Evolutionary conservation across 1,140 invertebrate genomes (phyloP).

Genomic region (Drosophila navojoa): DNA sequence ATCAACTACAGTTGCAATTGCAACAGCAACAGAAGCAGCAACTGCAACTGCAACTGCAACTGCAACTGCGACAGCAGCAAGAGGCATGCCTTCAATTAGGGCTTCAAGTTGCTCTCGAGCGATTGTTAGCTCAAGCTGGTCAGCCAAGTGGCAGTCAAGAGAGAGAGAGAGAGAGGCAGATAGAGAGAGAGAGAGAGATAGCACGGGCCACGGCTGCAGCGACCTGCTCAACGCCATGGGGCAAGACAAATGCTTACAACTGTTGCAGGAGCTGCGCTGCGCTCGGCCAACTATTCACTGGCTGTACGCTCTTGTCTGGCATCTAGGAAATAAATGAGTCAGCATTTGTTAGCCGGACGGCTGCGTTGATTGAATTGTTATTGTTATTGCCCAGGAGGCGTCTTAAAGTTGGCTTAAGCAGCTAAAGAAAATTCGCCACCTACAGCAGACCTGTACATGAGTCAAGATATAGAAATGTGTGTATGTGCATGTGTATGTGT

Average conservation of each 20-base stretch:
- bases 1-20: neutral
- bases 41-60: constrained; percentile 15
- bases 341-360: constrained; percentile 64
- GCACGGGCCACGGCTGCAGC: constrained; percentile 27
- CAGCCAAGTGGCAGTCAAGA: constrained; percentile 62
- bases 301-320: constrained; percentile 28
- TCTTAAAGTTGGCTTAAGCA: constrained; percentile 33
- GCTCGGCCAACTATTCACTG: constrained; percentile 30
- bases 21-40: neutral
- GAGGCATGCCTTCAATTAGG: constrained; percentile 31
- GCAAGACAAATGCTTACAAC: constrained; percentile 50
- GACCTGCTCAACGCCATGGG: constrained; percentile 11
- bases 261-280: constrained; percentile 28
- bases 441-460: neutral
- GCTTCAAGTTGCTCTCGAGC: constrained; percentile 49
- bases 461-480: too few species aligned
- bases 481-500: neutral
- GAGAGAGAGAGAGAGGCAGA: constrained; percentile 6
- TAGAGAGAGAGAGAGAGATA: neutral
- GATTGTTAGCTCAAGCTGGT: constrained; percentile 53
- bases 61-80: neutral
- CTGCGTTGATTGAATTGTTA: constrained; percentile 76
- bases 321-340: constrained; percentile 71
- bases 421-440: neutral
- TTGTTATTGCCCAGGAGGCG: constrained; percentile 57